phyloP scores from a whole-genome alignment of 2,888 invertebrate genomes.

The Prosapia bicincta region DNA sequence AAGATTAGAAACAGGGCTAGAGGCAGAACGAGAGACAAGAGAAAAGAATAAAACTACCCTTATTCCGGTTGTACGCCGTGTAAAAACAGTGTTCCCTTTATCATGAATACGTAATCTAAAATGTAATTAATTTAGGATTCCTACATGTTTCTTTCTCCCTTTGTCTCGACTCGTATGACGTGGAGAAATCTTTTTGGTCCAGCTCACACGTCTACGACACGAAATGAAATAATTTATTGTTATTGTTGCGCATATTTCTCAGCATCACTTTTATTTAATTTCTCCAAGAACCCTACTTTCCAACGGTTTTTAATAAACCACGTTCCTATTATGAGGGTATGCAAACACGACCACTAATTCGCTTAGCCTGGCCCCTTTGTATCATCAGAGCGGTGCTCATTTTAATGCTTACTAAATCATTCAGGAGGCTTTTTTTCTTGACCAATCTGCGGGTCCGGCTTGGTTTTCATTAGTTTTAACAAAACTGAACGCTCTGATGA shows the following conservation, averaged over 20 bases:
- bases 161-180: conserved; percentile 13
- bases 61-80: not conserved
- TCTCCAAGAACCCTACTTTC: not conserved
- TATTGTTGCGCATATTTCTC: not conserved
- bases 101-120: conserved; percentile 6
- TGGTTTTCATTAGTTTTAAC: too few species aligned
- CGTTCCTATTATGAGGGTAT: not conserved
- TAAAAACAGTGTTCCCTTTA: not conserved
- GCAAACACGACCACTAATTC: not conserved
- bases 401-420: not conserved
- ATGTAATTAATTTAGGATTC: conserved; percentile 23
- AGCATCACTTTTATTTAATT: not conserved
- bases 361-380: not conserved
- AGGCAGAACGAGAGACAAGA: not conserved
- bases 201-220: not conserved
- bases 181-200: conserved; percentile 2
- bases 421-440: not conserved
- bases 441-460: not conserved
- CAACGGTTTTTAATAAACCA: not conserved
- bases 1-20: too few species aligned
- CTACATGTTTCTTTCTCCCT: conserved; percentile 20
- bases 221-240: not conserved
- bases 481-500: too few species aligned
- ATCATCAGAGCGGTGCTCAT: not conserved
- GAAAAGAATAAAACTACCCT: not conserved